Percentiles rank a stretch among this genome's conserved stretches.
phyloP scores from a whole-genome alignment of 64 coral and sea anemone genomes.

The Cladopsammia gracilis region DNA sequence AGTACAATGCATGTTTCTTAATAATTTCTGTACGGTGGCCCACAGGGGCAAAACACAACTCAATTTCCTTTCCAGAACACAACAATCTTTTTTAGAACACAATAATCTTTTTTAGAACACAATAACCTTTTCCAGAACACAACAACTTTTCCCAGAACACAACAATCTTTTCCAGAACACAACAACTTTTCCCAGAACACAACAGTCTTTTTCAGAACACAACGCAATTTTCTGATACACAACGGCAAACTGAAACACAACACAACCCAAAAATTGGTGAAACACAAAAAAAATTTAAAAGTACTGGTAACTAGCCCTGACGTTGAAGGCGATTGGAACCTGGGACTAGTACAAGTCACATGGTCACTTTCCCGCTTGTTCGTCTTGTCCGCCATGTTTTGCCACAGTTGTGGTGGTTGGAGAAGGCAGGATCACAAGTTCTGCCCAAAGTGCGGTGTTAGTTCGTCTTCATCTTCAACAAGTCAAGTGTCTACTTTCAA shows the following conservation, averaged over 20 bases:
- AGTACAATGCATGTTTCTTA: too few relatives aligned
- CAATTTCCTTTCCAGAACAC: too few relatives aligned
- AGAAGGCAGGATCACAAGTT: slow-evolving; percentile 55
- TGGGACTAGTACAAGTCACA: not conserved
- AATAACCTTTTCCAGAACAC: not conserved
- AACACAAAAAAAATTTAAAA: slow-evolving; percentile 12
- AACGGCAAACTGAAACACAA: slow-evolving; percentile 26
- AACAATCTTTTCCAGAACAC: not conserved
- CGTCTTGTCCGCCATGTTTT: slow-evolving; percentile 15
- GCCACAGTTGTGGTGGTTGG: slow-evolving; percentile 30
- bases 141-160: not conserved
- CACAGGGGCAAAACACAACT: too few relatives aligned
- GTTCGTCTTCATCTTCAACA: slow-evolving; percentile 62
- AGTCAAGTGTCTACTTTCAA: slow-evolving; percentile 68
- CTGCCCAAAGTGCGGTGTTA: slow-evolving; percentile 62
- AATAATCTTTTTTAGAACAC: not conserved
- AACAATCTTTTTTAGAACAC: too few relatives aligned
- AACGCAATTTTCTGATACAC: not conserved
- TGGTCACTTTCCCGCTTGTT: not conserved
- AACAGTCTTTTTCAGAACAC: not conserved
- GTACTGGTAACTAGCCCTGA: not conserved
- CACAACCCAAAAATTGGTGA: not conserved
- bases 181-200: too few relatives aligned
- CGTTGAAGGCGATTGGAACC: not conserved
- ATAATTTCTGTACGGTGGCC: too few relatives aligned